phyloP scores from a whole-genome alignment of 2,113 vertebrate genomes.

The Ameiurus melas region DNA sequence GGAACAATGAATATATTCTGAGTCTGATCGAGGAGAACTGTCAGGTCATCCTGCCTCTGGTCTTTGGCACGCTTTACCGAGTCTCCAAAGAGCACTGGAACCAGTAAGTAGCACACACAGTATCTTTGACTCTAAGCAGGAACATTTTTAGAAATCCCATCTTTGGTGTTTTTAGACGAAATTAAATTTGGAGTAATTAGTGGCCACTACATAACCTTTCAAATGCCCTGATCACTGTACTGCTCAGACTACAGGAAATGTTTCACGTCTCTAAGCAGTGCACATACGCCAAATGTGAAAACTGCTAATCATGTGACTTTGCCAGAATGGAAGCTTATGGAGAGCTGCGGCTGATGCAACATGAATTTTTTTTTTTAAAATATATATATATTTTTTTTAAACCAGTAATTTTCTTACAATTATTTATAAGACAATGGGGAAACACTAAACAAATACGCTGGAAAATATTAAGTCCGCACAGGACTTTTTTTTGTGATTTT shows the following conservation, averaged over 20 bases:
- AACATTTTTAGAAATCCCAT: constrained; percentile 8
- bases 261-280: not conserved
- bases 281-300: not conserved
- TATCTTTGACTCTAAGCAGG: not conserved
- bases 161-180: not conserved
- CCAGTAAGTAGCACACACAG: constrained; percentile 75
- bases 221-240: not conserved
- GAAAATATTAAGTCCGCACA: not conserved
- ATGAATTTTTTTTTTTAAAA: not conserved
- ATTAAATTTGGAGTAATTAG: not conserved
- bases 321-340: not conserved
- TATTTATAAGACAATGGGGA: not conserved
- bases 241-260: not conserved
- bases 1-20: constrained; percentile 94
- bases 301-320: not conserved
- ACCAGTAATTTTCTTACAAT: not conserved
- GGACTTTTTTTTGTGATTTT: no score
- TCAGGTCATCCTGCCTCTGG: constrained; percentile 87
- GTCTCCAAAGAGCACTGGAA: constrained; percentile 96
- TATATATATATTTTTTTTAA: not conserved
- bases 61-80: constrained; percentile 88
- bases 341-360: not conserved
- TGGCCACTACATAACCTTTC: not conserved
- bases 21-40: constrained; percentile 94
- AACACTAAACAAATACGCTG: not conserved